These are phyloP conservation scores for Montipora cactus DNA, from an alignment of 64 coral and sea anemone species.

Conservation along the genomic window DNA sequence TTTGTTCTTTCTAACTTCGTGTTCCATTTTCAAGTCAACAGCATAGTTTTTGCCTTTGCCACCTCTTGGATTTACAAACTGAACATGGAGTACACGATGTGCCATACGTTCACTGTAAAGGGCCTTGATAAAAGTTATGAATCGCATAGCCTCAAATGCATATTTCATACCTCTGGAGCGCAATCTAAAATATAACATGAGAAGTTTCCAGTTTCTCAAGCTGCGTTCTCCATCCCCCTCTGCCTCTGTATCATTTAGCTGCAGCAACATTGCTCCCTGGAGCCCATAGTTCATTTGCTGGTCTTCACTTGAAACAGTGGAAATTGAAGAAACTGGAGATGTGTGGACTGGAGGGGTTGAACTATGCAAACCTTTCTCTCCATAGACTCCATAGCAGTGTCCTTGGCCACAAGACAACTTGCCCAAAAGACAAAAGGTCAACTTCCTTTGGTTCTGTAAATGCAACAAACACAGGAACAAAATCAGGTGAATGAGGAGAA, in stretches of 20 bases:
- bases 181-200: conserved; percentile 68
- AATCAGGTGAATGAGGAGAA: too few relatives aligned
- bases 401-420: too few relatives aligned
- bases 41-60: conserved; percentile 67
- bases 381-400: too few relatives aligned
- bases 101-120: conserved; percentile 60
- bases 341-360: neutral
- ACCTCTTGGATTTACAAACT: conserved; percentile 77
- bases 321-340: conserved; percentile 32
- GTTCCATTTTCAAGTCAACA: conserved; percentile 71
- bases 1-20: conserved; percentile 45
- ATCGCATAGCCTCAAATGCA: conserved; percentile 63
- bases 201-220: conserved; percentile 75
- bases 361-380: too few relatives aligned
- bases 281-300: conserved; percentile 68
- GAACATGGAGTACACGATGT: conserved; percentile 58
- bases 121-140: conserved; percentile 55
- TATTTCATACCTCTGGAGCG: conserved; percentile 67
- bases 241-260: conserved; percentile 76
- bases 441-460: too few relatives aligned
- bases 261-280: conserved; percentile 70
- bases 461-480: too few relatives aligned
- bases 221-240: conserved; percentile 71
- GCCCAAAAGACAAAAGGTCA: too few relatives aligned
- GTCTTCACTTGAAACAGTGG: conserved; percentile 35